phyloP scores from a whole-genome alignment of 2,797 vertebrate genomes.

The Petrocephalus sullivani region DNA sequence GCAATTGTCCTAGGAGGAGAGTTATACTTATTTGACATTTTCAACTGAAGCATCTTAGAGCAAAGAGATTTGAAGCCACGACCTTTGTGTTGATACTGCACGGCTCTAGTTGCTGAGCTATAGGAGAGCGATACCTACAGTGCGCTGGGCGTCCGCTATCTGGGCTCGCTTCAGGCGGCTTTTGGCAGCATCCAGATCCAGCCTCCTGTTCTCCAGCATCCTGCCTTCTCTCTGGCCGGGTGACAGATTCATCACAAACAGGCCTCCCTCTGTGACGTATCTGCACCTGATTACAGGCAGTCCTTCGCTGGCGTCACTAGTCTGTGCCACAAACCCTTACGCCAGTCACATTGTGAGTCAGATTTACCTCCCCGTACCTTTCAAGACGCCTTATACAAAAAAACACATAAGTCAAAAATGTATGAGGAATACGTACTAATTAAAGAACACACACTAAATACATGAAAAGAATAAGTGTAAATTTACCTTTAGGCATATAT shows the following conservation, averaged over 20 bases:
- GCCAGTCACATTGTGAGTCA: not conserved
- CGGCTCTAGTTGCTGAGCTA: not conserved
- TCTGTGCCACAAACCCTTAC: not conserved
- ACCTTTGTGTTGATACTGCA: not conserved
- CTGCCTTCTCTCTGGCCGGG: conserved; percentile 78
- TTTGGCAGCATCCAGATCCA: conserved; percentile 94
- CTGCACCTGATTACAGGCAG: not conserved
- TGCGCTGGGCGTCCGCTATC: conserved; percentile 76
- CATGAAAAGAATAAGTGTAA: not conserved
- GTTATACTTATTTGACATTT: too few species aligned
- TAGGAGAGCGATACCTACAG: conserved; percentile 68
- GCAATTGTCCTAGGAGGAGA: too few species aligned
- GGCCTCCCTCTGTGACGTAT: not conserved
- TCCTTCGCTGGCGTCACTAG: not conserved
- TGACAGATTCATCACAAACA: not conserved
- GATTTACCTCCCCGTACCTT: not conserved
- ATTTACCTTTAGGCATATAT: not conserved
- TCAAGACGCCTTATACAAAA: not conserved
- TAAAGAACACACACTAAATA: not conserved
- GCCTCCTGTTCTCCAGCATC: conserved; percentile 85
- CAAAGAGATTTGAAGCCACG: not conserved
- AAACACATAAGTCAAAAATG: not conserved
- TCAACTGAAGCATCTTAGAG: too few species aligned
- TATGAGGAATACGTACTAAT: not conserved
- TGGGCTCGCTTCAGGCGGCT: conserved; percentile 84